Conservation (phyloP, 2,888 invertebrate species). For the Sinotaia quadrata region DNA sequence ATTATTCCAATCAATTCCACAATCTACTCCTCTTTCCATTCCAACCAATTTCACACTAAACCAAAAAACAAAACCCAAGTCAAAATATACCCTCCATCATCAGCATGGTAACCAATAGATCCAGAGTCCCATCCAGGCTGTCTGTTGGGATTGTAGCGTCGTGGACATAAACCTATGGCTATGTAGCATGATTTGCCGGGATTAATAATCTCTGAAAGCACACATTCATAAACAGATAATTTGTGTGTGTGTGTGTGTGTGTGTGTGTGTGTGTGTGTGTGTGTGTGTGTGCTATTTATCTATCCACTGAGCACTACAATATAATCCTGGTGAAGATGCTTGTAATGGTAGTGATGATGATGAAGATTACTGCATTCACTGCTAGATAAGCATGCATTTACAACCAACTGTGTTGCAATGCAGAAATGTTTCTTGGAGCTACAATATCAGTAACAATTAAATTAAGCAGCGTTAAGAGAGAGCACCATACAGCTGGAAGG, state of each 20-base stretch:
- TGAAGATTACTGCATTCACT: too few species aligned
- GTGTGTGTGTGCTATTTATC: background rate
- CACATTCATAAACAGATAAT: background rate
- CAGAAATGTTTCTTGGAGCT: too few species aligned
- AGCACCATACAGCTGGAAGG: too few species aligned
- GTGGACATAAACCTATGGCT: conserved; percentile 69
- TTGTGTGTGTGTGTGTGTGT: background rate
- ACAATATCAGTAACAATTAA: too few species aligned
- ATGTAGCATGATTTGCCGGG: conserved; percentile 46
- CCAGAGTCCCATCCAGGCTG: conserved; percentile 72
- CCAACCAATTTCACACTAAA: too few species aligned
- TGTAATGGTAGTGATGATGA: too few species aligned
- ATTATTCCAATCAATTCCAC: too few species aligned
- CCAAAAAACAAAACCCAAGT: too few species aligned
- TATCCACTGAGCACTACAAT: background rate
- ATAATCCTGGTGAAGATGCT: background rate
- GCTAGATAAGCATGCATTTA: too few species aligned
- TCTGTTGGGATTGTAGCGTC: conserved; percentile 69
- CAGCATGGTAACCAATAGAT: conserved; percentile 73
- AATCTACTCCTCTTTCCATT: too few species aligned
- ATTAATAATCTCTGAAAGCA: conserved; percentile 40
- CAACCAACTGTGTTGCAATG: too few species aligned
- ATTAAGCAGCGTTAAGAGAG: too few species aligned
- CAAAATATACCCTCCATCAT: conserved; percentile 73
- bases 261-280: background rate